Percentiles rank a stretch among this genome's conserved stretches.
Evolutionary conservation across 2,797 vertebrate species (phyloP).

Genomic region (Danio kyathit): DNA sequence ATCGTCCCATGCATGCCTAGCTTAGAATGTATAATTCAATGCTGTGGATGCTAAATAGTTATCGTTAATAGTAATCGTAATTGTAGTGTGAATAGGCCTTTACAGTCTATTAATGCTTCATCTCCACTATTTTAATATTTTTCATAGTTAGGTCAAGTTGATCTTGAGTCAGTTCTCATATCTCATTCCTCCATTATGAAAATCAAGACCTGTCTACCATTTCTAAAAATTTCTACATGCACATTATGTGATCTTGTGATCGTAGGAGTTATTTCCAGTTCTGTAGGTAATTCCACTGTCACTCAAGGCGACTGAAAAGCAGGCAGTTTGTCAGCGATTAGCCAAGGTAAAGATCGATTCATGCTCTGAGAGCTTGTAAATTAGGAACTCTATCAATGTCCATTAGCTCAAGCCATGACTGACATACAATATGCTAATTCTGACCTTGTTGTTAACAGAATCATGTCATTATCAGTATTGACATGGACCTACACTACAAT

Average conservation of each 20-base stretch:
- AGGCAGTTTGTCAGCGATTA: conserved; percentile 56
- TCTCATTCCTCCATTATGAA: neutral
- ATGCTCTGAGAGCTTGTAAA: conserved; percentile 54
- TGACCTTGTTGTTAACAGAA: conserved; percentile 55
- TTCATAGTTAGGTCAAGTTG: neutral
- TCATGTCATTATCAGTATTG: conserved; percentile 46
- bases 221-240: neutral
- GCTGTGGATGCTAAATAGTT: too few relatives aligned
- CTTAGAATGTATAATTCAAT: too few relatives aligned
- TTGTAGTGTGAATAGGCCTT: too few relatives aligned
- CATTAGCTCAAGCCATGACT: conserved; percentile 55
- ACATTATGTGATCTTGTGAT: conserved; percentile 11
- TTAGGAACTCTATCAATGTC: conserved; percentile 55
- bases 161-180: neutral
- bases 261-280: conserved; percentile 53
- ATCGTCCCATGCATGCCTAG: too few relatives aligned
- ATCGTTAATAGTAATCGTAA: too few relatives aligned
- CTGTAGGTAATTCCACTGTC: conserved; percentile 53
- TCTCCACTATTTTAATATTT: neutral
- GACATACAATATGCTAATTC: conserved; percentile 60
- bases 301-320: conserved; percentile 47
- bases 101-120: too few relatives aligned
- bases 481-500: conserved; percentile 24
- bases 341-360: conserved; percentile 56
- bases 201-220: neutral